phyloP scores from a whole-genome alignment of 2,113 vertebrate species.

The Menidia beryllina region DNA sequence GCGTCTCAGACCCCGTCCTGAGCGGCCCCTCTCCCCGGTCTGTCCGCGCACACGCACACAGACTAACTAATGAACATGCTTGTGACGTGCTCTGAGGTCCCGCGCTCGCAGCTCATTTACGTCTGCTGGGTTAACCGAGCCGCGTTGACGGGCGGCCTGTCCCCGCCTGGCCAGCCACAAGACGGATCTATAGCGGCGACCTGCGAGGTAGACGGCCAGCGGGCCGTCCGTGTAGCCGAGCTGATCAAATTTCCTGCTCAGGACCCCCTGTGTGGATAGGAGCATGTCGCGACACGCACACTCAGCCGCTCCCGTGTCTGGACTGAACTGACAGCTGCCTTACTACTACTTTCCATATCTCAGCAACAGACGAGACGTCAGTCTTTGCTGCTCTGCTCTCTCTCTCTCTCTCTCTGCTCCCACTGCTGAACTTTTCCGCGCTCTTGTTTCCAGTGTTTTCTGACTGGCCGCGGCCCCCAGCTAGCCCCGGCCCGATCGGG shows the following conservation, averaged over 20 bases:
- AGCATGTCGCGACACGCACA: slow-evolving; percentile 47
- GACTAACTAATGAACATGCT: slow-evolving; percentile 7
- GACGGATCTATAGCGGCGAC: slow-evolving; percentile 49
- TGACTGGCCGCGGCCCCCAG: slow-evolving; percentile 49
- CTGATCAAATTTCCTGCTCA: slow-evolving; percentile 64
- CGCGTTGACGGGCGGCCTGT: slow-evolving; percentile 18
- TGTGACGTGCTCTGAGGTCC: slow-evolving; percentile 37
- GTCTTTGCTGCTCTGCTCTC: slow-evolving; percentile 44
- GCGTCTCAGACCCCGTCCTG: slow-evolving; percentile 36
- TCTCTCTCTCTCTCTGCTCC: slow-evolving; percentile 40
- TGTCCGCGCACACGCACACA: slow-evolving; percentile 52
- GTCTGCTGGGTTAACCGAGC: slow-evolving; percentile 33
- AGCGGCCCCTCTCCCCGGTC: slow-evolving; percentile 36
- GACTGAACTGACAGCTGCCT: slow-evolving; percentile 83
- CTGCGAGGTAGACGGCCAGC: slow-evolving; percentile 51
- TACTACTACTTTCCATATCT: slow-evolving; percentile 74
- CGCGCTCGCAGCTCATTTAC: background rate
- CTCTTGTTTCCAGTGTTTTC: slow-evolving; percentile 30
- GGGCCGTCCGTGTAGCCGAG: slow-evolving; percentile 49
- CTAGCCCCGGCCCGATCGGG: no score
- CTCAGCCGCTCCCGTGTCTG: slow-evolving; percentile 59
- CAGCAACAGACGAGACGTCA: slow-evolving; percentile 50
- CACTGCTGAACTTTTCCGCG: slow-evolving; percentile 26
- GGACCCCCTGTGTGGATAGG: slow-evolving; percentile 57
- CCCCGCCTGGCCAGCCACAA: slow-evolving; percentile 19